phyloP scores from a whole-genome alignment of 2,888 invertebrate species.

The Melanargia galathea region DNA sequence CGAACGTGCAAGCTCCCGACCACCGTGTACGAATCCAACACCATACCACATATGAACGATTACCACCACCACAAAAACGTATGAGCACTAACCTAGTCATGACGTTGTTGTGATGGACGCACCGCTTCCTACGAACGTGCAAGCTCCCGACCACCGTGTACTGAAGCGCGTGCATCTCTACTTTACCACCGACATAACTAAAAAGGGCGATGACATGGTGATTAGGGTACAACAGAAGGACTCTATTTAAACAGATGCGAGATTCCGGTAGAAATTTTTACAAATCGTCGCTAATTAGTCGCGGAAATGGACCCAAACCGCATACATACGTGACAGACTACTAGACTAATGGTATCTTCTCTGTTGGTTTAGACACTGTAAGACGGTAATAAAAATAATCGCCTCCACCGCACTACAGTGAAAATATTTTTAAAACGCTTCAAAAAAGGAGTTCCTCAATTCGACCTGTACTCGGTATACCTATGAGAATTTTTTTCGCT shows the following conservation, averaged over 20 bases:
- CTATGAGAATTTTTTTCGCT: too few species aligned
- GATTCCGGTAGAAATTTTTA: not conserved
- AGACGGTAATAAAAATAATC: too few species aligned
- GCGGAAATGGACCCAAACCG: too few species aligned
- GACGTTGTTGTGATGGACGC: conserved; percentile 75
- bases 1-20: too few species aligned
- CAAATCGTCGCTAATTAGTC: too few species aligned
- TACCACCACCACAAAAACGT: conserved; percentile 44
- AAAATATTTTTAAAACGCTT: too few species aligned
- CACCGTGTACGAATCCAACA: not conserved
- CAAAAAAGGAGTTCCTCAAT: too few species aligned
- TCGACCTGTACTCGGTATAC: too few species aligned
- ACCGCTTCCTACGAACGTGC: conserved; percentile 67
- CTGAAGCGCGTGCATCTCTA: conserved; percentile 76
- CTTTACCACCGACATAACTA: conserved; percentile 75
- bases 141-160: conserved; percentile 72
- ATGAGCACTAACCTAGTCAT: conserved; percentile 73
- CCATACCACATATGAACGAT: not conserved
- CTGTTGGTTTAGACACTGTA: too few species aligned
- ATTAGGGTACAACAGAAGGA: conserved; percentile 4
- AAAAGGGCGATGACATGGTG: conserved; percentile 49
- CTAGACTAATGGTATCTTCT: too few species aligned
- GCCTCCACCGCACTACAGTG: too few species aligned
- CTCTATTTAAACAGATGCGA: not conserved
- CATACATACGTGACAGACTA: too few species aligned